A percentile compares a stretch with the other conserved stretches of the same genome.
These are phyloP conservation scores for Hirudo medicinalis DNA, from an alignment of 1,140 invertebrate genomes.

Conservation along the genomic window DNA sequence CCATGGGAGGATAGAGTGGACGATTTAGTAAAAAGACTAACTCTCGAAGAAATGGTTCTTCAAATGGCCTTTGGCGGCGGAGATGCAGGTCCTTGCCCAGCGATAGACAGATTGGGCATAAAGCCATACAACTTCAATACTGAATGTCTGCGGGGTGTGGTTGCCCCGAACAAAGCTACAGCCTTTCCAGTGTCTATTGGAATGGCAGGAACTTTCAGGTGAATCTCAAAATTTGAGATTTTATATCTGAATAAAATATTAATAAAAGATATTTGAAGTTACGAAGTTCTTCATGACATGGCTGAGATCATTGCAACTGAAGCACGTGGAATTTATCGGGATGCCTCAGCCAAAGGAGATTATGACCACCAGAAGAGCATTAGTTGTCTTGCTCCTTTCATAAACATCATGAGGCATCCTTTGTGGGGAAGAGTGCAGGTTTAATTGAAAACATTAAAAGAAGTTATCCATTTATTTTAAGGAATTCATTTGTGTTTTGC, in stretches of 20 bases:
- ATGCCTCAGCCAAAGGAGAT: constrained; percentile 27
- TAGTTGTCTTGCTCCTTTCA: constrained; percentile 38
- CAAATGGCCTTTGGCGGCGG: constrained; percentile 35
- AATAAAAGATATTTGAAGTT: neutral
- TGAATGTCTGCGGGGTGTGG: constrained; percentile 33
- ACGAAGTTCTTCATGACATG: constrained; percentile 25
- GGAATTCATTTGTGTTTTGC: neutral
- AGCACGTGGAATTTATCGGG: constrained; percentile 33
- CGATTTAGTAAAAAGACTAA: constrained; percentile 32
- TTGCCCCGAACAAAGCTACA: constrained; percentile 30
- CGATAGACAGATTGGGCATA: constrained; percentile 33
- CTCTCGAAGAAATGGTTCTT: constrained; percentile 31
- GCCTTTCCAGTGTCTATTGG: constrained; percentile 36
- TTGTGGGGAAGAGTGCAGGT: constrained; percentile 37
- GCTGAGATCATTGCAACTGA: constrained; percentile 31
- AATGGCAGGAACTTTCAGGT: constrained; percentile 35
- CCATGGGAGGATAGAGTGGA: constrained; percentile 34
- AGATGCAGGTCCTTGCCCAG: constrained; percentile 27
- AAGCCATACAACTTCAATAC: constrained; percentile 34
- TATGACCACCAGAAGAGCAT: constrained; percentile 32
- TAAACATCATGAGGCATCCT: constrained; percentile 38
- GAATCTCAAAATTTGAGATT: constrained; percentile 5
- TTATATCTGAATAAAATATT: neutral
- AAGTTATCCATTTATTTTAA: neutral
- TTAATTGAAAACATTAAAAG: constrained; percentile 3